Conservation (phyloP, 2,113 vertebrate species). For the Oreochromis spilurus region DNA sequence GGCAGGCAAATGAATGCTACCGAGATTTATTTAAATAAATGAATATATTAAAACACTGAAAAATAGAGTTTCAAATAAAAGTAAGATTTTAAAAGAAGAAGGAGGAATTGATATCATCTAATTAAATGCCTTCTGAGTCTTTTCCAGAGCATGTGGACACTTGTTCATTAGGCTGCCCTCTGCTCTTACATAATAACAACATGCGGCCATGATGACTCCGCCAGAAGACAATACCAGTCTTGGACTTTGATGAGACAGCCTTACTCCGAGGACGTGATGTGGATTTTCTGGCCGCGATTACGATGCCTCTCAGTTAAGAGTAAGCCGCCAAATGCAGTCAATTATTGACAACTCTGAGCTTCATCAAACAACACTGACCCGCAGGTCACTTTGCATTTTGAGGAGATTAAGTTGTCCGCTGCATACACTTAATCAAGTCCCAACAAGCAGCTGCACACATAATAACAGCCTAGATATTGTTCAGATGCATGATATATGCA, state of each 20-base stretch:
- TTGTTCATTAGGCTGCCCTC: background rate
- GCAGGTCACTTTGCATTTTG: conserved; percentile 5
- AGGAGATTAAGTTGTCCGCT: background rate
- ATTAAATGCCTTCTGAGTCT: background rate
- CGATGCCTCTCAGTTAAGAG: background rate
- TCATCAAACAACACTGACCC: conserved; percentile 21
- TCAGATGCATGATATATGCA: background rate
- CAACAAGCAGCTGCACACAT: background rate
- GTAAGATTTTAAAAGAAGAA: background rate
- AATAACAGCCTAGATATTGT: background rate
- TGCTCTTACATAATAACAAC: background rate
- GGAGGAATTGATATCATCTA: background rate
- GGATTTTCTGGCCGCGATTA: background rate
- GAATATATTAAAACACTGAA: background rate
- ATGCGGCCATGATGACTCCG: background rate
- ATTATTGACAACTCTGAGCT: conserved; percentile 26
- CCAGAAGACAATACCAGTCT: background rate
- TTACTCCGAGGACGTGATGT: background rate
- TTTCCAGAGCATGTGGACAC: background rate
- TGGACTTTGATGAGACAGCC: conserved; percentile 10
- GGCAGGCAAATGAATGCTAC: background rate
- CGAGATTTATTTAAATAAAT: background rate
- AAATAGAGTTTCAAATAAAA: background rate
- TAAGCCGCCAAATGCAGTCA: background rate
- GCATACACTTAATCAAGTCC: background rate